Evolutionary conservation across 2,888 invertebrate genomes (phyloP), one percentile per base, ranked within the genome.

Genomic region (Sphecodes monilicornis): DNA sequence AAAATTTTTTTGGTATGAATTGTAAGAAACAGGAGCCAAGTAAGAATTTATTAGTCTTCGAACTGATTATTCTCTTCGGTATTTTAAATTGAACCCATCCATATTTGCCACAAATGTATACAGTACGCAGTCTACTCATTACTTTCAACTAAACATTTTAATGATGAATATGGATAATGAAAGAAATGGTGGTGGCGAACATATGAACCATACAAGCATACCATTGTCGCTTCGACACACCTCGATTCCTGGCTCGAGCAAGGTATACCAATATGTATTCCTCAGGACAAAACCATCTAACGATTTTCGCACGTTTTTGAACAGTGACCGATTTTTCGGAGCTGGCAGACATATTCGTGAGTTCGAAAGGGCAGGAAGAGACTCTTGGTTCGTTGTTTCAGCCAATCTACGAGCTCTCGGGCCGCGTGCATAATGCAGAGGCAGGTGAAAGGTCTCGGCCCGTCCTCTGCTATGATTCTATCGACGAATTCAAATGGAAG

Each of bases 371-470:
- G 36, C 68, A 22, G 36, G 39, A 39, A 68, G 39, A 22, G 22
- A 68, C 68, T 18, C 36, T 22, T 13, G 3, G 13, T n/a, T 11
- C 39, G 68, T 68, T 39, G 39, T 39, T 22, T 39, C 36, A 68
- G 39, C n/a, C 50, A 60, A 54, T 69, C 46, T 66, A 41, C 73
- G 72, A 18, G 76, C 66, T 57, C 76, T 50, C 69, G 68, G 64
- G 29, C 32, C 82, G 43, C 43, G 72, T 80, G 86, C 86, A 83
- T 85, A 82, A 82, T 82, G 72, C 29, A 36, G 75, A 43, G 76
- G 81, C 89, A 89, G 89, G 89, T 89, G 89, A 85, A 83, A 86
- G 82, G 83, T 76, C 68, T 71, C 75, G 76, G 80, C 76, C 81
- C 84, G 82, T 78, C 82, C 78, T 76, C 77, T 76, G 43, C 84